A percentile compares a stretch with the other conserved stretches of the same genome.
Evolutionary conservation across 2,113 vertebrate genomes (phyloP).

Genomic region (Cryptotis parvus): DNA sequence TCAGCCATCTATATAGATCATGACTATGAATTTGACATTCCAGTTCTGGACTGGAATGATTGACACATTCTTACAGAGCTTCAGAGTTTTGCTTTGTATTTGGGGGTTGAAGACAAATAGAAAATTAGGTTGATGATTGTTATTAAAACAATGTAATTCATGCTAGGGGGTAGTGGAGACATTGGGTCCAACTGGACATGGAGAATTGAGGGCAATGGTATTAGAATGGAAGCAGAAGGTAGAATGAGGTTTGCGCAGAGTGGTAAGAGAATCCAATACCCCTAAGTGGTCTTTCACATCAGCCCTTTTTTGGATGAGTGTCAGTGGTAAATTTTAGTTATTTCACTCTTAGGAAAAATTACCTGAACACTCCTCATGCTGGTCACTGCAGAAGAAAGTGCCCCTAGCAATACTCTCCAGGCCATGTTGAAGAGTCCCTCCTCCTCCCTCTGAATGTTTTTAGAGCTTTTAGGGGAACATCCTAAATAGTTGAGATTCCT

Average conservation of each 20-base stretch:
- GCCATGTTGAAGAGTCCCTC: neutral
- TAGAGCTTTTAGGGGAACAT: neutral
- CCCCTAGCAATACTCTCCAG: neutral
- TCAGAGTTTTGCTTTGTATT: neutral
- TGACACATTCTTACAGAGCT: neutral
- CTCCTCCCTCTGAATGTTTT: neutral
- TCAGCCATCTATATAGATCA: neutral
- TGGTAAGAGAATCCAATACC: neutral
- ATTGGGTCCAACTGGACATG: neutral
- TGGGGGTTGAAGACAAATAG: conserved; percentile 9
- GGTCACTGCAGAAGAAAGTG: neutral
- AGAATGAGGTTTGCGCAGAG: neutral
- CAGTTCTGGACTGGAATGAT: neutral
- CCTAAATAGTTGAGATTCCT: conserved; percentile 43
- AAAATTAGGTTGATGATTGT: neutral
- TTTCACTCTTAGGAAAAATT: neutral
- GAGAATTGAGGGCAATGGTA: neutral
- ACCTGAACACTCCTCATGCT: neutral
- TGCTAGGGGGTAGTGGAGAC: neutral
- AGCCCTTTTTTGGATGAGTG: neutral
- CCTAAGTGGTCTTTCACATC: neutral
- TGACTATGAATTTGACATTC: neutral
- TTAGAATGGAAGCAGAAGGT: too few species aligned
- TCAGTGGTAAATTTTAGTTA: conserved; percentile 25
- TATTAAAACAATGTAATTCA: neutral